Conservation (phyloP, 2,797 vertebrate genomes). For the Hydrophis major region DNA sequence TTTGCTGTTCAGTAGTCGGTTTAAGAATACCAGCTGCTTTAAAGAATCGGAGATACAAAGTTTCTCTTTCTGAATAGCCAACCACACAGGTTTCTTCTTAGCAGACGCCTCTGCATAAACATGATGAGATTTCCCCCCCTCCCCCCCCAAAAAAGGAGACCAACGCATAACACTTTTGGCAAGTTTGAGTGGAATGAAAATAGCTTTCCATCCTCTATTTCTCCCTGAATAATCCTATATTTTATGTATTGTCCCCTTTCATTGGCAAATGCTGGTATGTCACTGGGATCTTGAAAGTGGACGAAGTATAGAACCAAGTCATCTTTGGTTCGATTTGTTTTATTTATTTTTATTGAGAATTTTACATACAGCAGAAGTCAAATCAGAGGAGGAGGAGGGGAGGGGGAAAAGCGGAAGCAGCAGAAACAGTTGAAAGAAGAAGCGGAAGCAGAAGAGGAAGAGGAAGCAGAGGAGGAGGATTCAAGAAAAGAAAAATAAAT, state of each 20-base stretch:
- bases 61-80: neutral
- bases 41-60: neutral
- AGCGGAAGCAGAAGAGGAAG: no score
- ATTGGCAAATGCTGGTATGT: neutral
- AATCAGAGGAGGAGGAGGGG: no score
- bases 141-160: neutral
- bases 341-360: no score
- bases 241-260: neutral
- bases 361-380: no score
- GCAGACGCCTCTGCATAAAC: no score
- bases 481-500: neutral
- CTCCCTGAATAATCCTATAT: neutral
- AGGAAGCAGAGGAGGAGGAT: no score
- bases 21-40: neutral
- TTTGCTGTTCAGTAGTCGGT: neutral
- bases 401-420: no score
- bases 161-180: neutral
- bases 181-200: neutral
- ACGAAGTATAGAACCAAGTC: neutral
- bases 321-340: neutral
- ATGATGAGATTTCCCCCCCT: no score
- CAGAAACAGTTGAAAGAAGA: no score
- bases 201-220: no score
- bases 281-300: no score
- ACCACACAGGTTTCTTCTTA: neutral